Conservation (phyloP, 2,888 invertebrate genomes). For the Drosophila meridionalis region DNA sequence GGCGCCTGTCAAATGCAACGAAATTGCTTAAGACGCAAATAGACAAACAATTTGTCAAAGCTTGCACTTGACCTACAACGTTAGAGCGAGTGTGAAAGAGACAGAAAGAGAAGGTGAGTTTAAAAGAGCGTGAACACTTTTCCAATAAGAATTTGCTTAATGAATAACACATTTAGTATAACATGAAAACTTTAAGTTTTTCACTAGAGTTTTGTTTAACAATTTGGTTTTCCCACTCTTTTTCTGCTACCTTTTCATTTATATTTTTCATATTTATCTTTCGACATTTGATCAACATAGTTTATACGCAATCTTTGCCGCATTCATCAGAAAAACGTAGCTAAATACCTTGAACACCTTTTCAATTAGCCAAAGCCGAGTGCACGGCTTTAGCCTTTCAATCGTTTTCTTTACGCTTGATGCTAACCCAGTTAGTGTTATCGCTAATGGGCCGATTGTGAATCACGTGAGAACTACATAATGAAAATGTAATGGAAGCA, state of each 20-base stretch:
- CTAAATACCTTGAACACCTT: not conserved
- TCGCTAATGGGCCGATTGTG: conserved; percentile 51
- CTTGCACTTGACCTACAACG: conserved; percentile 66
- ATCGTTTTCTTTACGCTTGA: conserved; percentile 8
- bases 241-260: no score
- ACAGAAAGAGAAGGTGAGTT: not conserved
- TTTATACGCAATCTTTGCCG: not conserved
- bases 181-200: not conserved
- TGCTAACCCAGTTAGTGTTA: conserved; percentile 35
- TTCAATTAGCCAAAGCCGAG: conserved; percentile 5
- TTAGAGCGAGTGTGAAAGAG: not conserved
- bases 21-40: conserved; percentile 50
- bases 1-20: conserved; percentile 69
- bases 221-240: no score
- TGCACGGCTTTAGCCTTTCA: not conserved
- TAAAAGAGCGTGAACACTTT: not conserved
- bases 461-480: conserved; percentile 55
- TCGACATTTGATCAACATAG: not conserved
- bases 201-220: not conserved
- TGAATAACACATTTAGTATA: not conserved
- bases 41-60: conserved; percentile 66
- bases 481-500: conserved; percentile 37
- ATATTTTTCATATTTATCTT: no score
- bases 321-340: no score
- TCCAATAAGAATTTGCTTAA: not conserved